Base-by-base conservation (phyloP, 2,888 invertebrate genomes). In the Mesodorylaimus sp. region DNA sequence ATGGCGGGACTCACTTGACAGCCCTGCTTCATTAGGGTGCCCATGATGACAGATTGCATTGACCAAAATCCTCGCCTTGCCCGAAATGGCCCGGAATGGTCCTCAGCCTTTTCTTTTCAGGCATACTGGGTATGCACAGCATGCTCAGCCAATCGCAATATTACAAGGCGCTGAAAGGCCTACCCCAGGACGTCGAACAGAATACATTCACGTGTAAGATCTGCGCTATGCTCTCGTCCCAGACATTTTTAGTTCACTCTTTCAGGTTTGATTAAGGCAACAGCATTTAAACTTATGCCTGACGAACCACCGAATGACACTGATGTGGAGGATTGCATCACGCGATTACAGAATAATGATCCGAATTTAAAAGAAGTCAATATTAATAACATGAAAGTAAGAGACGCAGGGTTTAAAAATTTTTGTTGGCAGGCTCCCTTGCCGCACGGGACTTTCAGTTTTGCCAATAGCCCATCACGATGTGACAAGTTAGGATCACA, bases 111-210 rank as follows among this genome's bases (percentile, higher is more conserved):
- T 2, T 26, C 47, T 54, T 73, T 73, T 1, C 72, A 86, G 93
- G 91, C 69, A 89, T 93, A 70, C 78, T 93, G 66, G 97, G 95
- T 65, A 91, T 99, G 78, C 95, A 97, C 74, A 93, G 93, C 55
- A 93, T 99, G 87, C 85, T 99, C 81, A 97, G 93, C 70, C 97
- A 99, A 74, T 91, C 93, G 68, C 97, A 97, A 73, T 97, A 91
- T 72, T 91, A 95, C 74, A 89, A 91, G 53, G 93, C 95, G 38
- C 60, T 70, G 45, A 66, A 69, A 48, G 64, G 63, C 28, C 74
- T 59, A 50, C 53, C 53, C 7, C 64, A 64, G 45, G 62, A 64
- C 55, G 64, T 62, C 32, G 16, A 32, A 32, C 10, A 16, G 16
- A 32, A 7, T 32, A 32, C 16, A 32, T 7, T 32, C 32, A 7